Evolutionary conservation across 2,113 vertebrate species (phyloP).

Genomic region (Triplophysa tibetana): DNA sequence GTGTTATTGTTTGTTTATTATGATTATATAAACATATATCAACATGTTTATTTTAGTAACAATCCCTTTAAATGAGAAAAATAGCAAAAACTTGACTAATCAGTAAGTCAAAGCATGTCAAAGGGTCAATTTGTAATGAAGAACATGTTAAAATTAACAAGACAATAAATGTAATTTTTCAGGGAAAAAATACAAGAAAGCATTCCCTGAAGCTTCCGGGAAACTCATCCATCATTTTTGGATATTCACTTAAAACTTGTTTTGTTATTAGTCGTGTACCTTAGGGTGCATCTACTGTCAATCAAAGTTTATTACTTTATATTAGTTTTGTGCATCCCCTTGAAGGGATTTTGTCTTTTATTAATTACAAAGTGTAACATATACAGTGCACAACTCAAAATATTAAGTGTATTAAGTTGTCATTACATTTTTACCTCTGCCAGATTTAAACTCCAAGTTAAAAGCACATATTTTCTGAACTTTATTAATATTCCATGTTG

Average conservation of each 20-base stretch:
- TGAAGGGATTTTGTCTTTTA: neutral
- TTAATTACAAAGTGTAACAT: neutral
- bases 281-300: conserved; percentile 1
- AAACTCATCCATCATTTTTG: conserved; percentile 11
- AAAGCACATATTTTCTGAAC: neutral
- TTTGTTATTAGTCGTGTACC: conserved; percentile 17
- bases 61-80: too few relatives aligned
- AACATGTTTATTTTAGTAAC: too few relatives aligned
- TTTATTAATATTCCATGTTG: neutral
- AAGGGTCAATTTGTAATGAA: too few relatives aligned
- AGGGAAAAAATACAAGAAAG: neutral
- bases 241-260: conserved; percentile 17
- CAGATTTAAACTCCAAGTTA: neutral
- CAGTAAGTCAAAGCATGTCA: too few relatives aligned
- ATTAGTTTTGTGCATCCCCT: neutral
- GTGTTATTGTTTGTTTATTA: too few relatives aligned
- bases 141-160: neutral
- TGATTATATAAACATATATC: too few relatives aligned
- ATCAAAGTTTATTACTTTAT: conserved; percentile 1
- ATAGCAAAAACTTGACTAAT: too few relatives aligned
- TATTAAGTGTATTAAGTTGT: neutral
- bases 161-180: neutral
- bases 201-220: conserved; percentile 5
- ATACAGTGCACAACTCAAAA: neutral
- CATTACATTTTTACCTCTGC: neutral